These are phyloP conservation scores for Drosophila bifasciata DNA, from an alignment of 1,140 invertebrate species.

Conservation along the genomic window DNA sequence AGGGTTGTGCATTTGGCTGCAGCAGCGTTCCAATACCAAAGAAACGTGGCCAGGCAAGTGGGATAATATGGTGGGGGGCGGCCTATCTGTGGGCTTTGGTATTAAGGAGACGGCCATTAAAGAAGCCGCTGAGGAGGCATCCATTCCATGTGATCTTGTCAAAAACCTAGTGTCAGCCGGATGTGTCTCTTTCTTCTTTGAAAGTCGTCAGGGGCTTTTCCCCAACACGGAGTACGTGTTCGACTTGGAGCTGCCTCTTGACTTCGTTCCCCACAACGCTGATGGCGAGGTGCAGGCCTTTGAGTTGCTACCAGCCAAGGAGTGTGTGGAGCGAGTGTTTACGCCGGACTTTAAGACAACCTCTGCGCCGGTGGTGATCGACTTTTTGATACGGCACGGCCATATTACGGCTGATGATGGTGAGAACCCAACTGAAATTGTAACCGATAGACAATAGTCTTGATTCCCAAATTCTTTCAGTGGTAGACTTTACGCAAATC, in stretches of 20 bases:
- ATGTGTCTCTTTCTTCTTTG: slow-evolving; percentile 95
- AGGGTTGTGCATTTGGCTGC: slow-evolving; percentile 96
- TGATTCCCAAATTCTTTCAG: slow-evolving; percentile 84
- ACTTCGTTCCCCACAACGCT: slow-evolving; percentile 94
- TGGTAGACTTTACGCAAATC: slow-evolving; percentile 92
- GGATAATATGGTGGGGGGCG: slow-evolving; percentile 98
- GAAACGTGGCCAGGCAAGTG: slow-evolving; percentile 97
- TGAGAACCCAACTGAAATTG: slow-evolving; percentile 83
- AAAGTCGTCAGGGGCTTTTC: slow-evolving; percentile 95
- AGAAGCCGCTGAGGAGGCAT: slow-evolving; percentile 97
- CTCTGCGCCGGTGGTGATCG: slow-evolving; percentile 94
- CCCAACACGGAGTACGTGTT: slow-evolving; percentile 98
- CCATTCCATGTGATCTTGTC: slow-evolving; percentile 90
- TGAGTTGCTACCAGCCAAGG: slow-evolving; percentile 91
- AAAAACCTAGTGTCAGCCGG: slow-evolving; percentile 91
- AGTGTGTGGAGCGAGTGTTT: slow-evolving; percentile 91
- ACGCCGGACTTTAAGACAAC: slow-evolving; percentile 96
- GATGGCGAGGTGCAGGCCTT: slow-evolving; percentile 97
- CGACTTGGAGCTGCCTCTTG: slow-evolving; percentile 94
- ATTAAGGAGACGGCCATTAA: slow-evolving; percentile 95
- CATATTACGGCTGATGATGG: slow-evolving; percentile 94
- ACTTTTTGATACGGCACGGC: slow-evolving; percentile 96
- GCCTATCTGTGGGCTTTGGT: slow-evolving; percentile 93
- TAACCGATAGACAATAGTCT: not conserved
- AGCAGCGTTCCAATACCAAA: slow-evolving; percentile 94